Conservation (phyloP, 1,140 invertebrate species). For the Ostrea edulis region DNA sequence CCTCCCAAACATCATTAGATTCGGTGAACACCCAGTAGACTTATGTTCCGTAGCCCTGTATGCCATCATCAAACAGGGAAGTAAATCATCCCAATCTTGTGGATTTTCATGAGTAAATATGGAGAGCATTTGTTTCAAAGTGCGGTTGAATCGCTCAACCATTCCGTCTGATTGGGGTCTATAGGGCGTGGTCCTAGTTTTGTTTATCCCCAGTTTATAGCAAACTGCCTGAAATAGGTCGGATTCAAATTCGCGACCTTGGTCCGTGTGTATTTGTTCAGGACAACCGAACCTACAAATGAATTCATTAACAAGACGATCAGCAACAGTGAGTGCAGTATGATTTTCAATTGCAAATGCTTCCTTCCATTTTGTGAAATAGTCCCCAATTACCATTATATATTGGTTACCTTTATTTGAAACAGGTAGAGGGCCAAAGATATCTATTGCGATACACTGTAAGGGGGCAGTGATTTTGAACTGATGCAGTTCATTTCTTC, state of each 20-base stretch:
- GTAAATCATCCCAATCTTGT: slow-evolving; percentile 36
- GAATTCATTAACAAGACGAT: slow-evolving; percentile 56
- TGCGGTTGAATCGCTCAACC: slow-evolving; percentile 65
- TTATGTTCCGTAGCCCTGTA: slow-evolving; percentile 41
- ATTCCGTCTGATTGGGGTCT: slow-evolving; percentile 62
- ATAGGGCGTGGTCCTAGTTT: slow-evolving; percentile 62
- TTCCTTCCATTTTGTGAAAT: slow-evolving; percentile 36
- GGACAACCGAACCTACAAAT: slow-evolving; percentile 75
- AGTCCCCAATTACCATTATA: no score
- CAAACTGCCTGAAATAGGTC: slow-evolving; percentile 62
- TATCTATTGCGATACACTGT: no score
- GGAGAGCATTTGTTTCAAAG: slow-evolving; percentile 55
- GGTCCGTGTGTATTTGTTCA: slow-evolving; percentile 74
- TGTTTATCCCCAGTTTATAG: slow-evolving; percentile 53
- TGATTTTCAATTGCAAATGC: slow-evolving; percentile 49
- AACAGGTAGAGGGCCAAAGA: no score
- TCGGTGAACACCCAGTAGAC: slow-evolving; percentile 35
- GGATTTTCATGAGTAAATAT: slow-evolving; percentile 48
- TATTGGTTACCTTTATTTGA: no score
- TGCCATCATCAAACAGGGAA: slow-evolving; percentile 47
- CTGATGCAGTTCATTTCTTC: no score
- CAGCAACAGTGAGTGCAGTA: slow-evolving; percentile 47
- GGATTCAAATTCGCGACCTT: slow-evolving; percentile 69
- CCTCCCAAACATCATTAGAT: slow-evolving; percentile 52
- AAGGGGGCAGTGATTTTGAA: no score